Evolutionary conservation across 2,888 invertebrate genomes (phyloP), one percentile per base, ranked within the genome.

Genomic region (Phania funesta): DNA sequence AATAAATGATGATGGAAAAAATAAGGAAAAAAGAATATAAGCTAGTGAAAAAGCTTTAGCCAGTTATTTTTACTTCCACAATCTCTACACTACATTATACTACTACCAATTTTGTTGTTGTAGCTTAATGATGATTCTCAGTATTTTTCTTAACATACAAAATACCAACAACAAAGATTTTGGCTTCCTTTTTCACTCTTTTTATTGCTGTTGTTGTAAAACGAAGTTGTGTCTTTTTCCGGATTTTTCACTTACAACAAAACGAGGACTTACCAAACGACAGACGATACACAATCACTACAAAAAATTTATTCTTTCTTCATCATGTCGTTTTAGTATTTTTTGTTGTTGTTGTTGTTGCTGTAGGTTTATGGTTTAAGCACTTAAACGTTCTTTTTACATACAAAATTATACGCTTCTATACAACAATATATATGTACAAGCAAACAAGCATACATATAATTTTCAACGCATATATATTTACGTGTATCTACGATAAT

Each of bases 181-280:
- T 64, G 54, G 50, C 56, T 75, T 70, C 64, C 56, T 76, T 78
- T 76, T 68, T 38, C 20, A 8, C 16, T 58, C 26, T 71, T 77
- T 46, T 54, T 56, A 2, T n/a, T 46, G 56, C 52, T 73, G 64
- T 71, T 71, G 78, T 71, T 73, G 78, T 73, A 79, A 73, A 58
- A 70, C 77, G 74, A 82, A 78, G 82, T 82, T 82, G 73, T 73
- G 52, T 82, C 74, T 82, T 82, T 78, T 81, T 82, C 82, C 82
- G 82, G 82, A 82, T 82, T 82, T 80, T 82, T 75, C 74, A 82
- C 74, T 82, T 82, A 78, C 82, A 82, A 78, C 74, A 78, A 78
- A 78, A 82, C 73, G 67, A 81, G 71, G 81, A 78, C 73, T 68
- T 58, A 71, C 60, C 56, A 76, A 71, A 65, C 76, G 71, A 68